These are phyloP conservation scores for Triplophysa bombifrons DNA, from an alignment of 2,797 vertebrate genomes.

Conservation along the genomic window DNA sequence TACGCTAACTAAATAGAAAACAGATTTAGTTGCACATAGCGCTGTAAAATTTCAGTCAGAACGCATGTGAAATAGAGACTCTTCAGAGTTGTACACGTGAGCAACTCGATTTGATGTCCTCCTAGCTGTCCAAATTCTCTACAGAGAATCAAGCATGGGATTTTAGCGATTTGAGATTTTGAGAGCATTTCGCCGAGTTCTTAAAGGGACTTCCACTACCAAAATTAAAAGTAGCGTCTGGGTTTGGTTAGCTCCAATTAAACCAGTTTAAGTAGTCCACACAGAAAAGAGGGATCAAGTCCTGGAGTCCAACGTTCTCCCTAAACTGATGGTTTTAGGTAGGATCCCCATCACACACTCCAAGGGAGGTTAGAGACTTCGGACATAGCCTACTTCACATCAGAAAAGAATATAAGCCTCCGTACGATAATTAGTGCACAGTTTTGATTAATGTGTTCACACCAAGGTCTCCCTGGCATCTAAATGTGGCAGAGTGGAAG, in stretches of 20 bases:
- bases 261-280: conserved; percentile 47
- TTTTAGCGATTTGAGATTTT: conserved; percentile 15
- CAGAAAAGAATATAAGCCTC: conserved; percentile 9
- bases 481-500: conserved; percentile 1
- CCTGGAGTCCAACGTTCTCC: conserved; percentile 40
- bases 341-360: conserved; percentile 27
- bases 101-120: conserved; percentile 30
- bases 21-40: conserved; percentile 1
- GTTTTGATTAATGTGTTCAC: neutral
- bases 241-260: conserved; percentile 57
- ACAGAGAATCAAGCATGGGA: conserved; percentile 19
- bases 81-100: conserved; percentile 14
- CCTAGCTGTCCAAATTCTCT: conserved; percentile 26
- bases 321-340: conserved; percentile 37
- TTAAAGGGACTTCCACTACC: conserved; percentile 35
- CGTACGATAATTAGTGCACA: neutral
- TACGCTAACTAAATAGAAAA: conserved; percentile 38
- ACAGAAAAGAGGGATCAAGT: conserved; percentile 29
- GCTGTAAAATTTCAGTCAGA: neutral
- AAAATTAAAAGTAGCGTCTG: conserved; percentile 46
- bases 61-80: conserved; percentile 23
- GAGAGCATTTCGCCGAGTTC: conserved; percentile 30
- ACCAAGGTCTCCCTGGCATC: neutral
- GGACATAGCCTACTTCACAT: neutral
- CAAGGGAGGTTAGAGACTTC: conserved; percentile 23